phyloP scores from a whole-genome alignment of 2,113 vertebrate species.

The Hyperoodon ampullatus region DNA sequence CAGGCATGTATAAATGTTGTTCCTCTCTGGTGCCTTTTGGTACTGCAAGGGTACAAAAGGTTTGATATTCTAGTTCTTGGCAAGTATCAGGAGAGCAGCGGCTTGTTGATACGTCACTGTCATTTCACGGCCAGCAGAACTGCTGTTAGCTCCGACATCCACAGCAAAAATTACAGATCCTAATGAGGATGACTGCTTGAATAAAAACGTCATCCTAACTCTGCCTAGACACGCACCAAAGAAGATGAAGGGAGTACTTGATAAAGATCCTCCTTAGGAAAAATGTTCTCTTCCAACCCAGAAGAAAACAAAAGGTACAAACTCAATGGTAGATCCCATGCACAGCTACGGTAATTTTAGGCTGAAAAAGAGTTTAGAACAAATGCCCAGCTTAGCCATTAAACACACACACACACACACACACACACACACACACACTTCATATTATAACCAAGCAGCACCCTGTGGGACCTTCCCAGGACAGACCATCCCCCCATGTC shows the following conservation, averaged over 20 bases:
- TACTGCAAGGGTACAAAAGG: accelerated
- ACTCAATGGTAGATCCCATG: background rate
- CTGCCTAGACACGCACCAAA: accelerated
- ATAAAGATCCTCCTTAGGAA: background rate
- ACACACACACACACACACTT: too few relatives aligned
- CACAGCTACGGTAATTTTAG: background rate
- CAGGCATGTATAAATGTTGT: accelerated
- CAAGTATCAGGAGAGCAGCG: accelerated
- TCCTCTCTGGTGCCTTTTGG: background rate
- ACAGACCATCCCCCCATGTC: background rate
- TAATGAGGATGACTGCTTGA: accelerated
- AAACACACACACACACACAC: too few relatives aligned
- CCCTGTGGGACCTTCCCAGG: background rate
- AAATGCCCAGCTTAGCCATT: background rate
- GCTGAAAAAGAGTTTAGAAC: background rate
- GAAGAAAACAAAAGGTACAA: background rate
- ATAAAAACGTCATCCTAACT: accelerated
- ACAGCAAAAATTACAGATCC: background rate
- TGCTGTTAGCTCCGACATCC: background rate
- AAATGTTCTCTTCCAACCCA: background rate
- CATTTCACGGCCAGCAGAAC: background rate
- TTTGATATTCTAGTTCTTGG: accelerated
- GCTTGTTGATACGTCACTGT: accelerated
- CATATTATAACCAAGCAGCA: background rate
- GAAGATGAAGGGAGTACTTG: accelerated